Base-by-base conservation (phyloP, 2,888 invertebrate species). In the Leucophenga maculata region DNA sequence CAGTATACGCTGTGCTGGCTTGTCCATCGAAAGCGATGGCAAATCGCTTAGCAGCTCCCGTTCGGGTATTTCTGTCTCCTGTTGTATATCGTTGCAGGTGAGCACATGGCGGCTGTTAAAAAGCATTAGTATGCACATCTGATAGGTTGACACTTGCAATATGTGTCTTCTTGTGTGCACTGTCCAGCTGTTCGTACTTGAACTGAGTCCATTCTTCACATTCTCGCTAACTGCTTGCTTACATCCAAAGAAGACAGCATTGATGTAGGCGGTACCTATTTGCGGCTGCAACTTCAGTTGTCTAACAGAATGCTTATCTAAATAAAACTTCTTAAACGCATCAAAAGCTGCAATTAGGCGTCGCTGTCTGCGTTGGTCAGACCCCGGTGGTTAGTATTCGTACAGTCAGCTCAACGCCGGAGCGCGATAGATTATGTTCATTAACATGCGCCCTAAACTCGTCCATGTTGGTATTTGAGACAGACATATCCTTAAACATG, bases 401-500 rank as follows among this genome's bases (percentile, higher is more conserved):
- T 80, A 99, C 98, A 82, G 96, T 96, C 84, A 99, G 91, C 90
- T 99, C 99, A 69, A 97, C 95, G 72, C 97, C 97, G 82, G 94
- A 93, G 75, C 97, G 78, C 72, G 87, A 85, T 77, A 94, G 93
- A 89, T 93, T 93, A 76, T 94, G 91, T 84, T 93, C 93, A 76
- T 92, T 91, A 78, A 96, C 93, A 89, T 96, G 95, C 80, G 94
- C 95, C 87, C 98, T 97, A 89, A 99, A 99, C 88, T 98, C 98
- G 81, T 98, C 98, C 95, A 98, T 98, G 82, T 98, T 96, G 54
- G 97, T 98, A 89, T 97, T 97, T 75, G 99, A 99, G 71, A 99
- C 95, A 14, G 98, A 98, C 95, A 99, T 99, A 89, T 99, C 99
- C 89, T 99, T 99, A 89, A 99, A 99, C 99, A 99, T 99, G 80